Evolutionary conservation across 1,140 invertebrate species (phyloP), one percentile per base, ranked within the genome.

Genomic region (Hydropsyche tenuis): DNA sequence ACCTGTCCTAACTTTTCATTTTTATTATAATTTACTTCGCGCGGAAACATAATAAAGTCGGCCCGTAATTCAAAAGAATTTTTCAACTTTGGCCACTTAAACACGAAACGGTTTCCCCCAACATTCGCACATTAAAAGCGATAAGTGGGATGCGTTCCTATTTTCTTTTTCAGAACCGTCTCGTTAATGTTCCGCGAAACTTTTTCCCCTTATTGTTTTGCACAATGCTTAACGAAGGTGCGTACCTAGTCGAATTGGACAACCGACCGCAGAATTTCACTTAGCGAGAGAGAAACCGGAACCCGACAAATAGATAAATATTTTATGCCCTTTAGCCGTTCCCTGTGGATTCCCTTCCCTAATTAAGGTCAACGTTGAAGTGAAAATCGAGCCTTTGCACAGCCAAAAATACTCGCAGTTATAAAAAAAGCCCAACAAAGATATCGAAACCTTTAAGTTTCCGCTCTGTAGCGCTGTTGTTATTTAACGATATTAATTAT

Each of bases 391-490:
- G 22, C 11, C 56, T 23, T 9, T 60, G 18, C 56, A 23, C 56
- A 20, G 22, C 11, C 23, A 60, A 60, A 60, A 60, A 60, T 60
- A 60, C 56, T 37, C 30, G 30, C 30, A 37, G 30, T 4, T 37
- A 60, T 18, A 60, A 60, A 60, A 25, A 60, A 14, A 60, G 7
- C 56, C 22, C n/a, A 37, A 27, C 56, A 60, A 60, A 25, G 56
- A 25, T 60, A 60, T 60, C 56, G 56, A 60, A 60, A 60, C 56
- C 56, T 60, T 60, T 60, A 60, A 60, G 56, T 60, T 60, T 60
- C 56, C 56, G 56, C 56, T 60, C 56, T 27, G 56, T 23, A n/a
- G 56, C 56, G 56, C 22, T 25, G 22, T 60, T 60, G 22, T 60
- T 60, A 11, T 23, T 60, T 27, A 60, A 60, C 22, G 56, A 60